Evolutionary conservation across 2,888 invertebrate genomes (phyloP).

Genomic region (Onthophagus sagittarius): DNA sequence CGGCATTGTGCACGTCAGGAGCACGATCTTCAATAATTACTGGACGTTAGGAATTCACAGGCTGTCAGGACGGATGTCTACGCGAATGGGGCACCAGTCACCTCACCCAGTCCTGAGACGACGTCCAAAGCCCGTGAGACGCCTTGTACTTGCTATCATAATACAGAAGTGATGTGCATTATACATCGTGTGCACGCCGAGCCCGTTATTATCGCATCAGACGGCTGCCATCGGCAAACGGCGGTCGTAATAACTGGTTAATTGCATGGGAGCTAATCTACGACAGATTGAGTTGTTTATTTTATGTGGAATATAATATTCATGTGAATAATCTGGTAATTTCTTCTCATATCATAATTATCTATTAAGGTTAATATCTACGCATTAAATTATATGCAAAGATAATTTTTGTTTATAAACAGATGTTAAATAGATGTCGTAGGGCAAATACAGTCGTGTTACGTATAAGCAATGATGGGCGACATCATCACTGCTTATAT

Average conservation of each 20-base stretch:
- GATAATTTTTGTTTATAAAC: not conserved
- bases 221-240: not conserved
- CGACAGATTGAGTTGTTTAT: not conserved
- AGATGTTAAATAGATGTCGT: too few species aligned
- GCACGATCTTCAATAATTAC: slow-evolving; percentile 12
- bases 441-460: too few species aligned
- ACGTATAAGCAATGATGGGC: too few species aligned
- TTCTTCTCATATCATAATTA: not conserved
- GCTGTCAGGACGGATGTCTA: slow-evolving; percentile 5
- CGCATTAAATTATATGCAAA: not conserved
- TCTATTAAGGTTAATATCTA: not conserved
- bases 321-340: not conserved
- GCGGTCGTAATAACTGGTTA: not conserved
- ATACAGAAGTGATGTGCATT: slow-evolving; percentile 4
- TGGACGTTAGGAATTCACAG: slow-evolving; percentile 13
- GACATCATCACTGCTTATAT: too few species aligned
- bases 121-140: not conserved
- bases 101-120: not conserved
- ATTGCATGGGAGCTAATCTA: not conserved
- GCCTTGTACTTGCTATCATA: slow-evolving; percentile 8
- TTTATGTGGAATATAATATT: not conserved
- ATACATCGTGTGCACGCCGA: slow-evolving; percentile 1
- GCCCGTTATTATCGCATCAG: slow-evolving; percentile 7
- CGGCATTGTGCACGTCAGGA: slow-evolving; percentile 5
- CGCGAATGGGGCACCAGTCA: not conserved